These are phyloP conservation scores for Leptobrachium ailaonicum DNA, from an alignment of 2,113 vertebrate genomes.

Conservation along the genomic window DNA sequence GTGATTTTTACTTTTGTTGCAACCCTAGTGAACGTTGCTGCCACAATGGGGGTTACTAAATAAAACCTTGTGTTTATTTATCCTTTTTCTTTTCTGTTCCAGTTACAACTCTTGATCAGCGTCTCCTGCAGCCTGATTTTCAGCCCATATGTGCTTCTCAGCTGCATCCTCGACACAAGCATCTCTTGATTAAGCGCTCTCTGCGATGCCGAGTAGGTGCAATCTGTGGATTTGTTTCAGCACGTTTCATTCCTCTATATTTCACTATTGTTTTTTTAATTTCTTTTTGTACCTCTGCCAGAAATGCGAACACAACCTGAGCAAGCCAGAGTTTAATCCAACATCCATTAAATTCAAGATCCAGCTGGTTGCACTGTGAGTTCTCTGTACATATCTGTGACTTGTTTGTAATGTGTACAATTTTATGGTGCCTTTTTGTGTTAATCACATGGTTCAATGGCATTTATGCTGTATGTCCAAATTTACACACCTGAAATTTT, in stretches of 20 bases:
- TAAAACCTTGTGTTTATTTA: no score
- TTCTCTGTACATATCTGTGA: slow-evolving; percentile 51
- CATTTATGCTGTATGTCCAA: no score
- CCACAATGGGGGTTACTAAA: background rate
- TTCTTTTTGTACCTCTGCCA: slow-evolving; percentile 56
- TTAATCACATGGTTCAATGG: no score
- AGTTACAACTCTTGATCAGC: slow-evolving; percentile 95
- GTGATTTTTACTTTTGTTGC: no score
- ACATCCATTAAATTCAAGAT: slow-evolving; percentile 99
- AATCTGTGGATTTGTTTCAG: background rate
- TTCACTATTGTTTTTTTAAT: background rate
- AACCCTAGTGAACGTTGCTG: no score
- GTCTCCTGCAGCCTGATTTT: slow-evolving; percentile 94
- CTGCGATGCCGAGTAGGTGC: slow-evolving; percentile 88
- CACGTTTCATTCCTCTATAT: background rate
- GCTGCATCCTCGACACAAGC: slow-evolving; percentile 94
- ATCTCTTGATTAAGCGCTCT: slow-evolving; percentile 95
- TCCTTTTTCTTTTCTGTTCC: background rate
- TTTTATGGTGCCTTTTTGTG: no score
- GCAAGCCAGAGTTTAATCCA: slow-evolving; percentile 98
- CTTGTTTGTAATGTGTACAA: no score
- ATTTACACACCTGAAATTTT: no score
- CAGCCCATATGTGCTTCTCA: slow-evolving; percentile 92
- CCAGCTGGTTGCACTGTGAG: slow-evolving; percentile 97
- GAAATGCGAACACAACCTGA: slow-evolving; percentile 99